Conservation (phyloP, 2,888 invertebrate species). For the Andrena haemorrhoa region DNA sequence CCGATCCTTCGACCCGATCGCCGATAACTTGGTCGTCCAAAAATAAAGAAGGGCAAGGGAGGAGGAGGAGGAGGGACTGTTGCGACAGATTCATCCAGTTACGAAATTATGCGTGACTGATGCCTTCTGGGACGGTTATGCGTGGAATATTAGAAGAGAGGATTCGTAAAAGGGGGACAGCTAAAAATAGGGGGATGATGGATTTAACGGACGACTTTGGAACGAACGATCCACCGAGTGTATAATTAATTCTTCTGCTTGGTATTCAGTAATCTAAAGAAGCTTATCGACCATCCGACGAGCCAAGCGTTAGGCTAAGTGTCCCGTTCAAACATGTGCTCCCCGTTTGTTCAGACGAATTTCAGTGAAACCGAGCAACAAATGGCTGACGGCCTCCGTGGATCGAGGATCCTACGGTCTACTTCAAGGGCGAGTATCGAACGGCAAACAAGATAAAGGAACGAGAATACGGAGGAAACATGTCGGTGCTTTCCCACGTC, state of each 20-base stretch:
- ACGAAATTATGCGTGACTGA: no score
- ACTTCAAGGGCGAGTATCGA: constrained; percentile 17
- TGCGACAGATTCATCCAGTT: no score
- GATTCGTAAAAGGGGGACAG: no score
- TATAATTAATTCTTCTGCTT: constrained; percentile 36
- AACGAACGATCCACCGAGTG: no score
- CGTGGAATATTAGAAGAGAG: neutral
- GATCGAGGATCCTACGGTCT: neutral
- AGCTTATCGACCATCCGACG: constrained; percentile 37
- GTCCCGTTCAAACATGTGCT: constrained; percentile 22
- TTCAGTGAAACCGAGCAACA: no score
- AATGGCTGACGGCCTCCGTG: no score
- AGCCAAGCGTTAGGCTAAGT: neutral
- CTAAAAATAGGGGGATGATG: no score
- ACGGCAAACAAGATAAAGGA: constrained; percentile 42
- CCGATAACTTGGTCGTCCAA: constrained; percentile 13
- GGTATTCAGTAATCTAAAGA: constrained; percentile 27
- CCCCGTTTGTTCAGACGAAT: constrained; percentile 29
- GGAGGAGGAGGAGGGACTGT: no score
- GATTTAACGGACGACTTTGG: no score
- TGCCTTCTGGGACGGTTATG: no score
- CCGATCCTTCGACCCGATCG: constrained; percentile 23
- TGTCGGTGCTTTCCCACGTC: constrained; percentile 18
- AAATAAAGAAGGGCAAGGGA: neutral
- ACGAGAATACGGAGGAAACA: neutral